A percentile compares a stretch with the other conserved stretches of the same genome.
Conservation (phyloP, 1,140 invertebrate species). For the Caenorhabditis briggsae region DNA sequence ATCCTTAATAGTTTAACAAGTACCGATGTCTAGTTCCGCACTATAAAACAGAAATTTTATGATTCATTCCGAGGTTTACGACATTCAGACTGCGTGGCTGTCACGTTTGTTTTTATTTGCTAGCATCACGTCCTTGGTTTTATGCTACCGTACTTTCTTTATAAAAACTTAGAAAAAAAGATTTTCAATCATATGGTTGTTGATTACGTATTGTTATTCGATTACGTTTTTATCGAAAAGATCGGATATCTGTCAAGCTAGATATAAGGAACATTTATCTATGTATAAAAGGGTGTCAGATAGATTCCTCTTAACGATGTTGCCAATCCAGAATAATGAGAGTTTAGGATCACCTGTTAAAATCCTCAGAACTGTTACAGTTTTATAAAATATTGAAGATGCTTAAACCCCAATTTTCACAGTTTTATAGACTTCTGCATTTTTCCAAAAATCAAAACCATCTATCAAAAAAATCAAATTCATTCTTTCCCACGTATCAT, state of each 20-base stretch:
- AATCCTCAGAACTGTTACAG: background rate
- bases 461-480: background rate
- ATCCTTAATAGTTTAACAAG: slow-evolving; percentile 31
- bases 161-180: background rate
- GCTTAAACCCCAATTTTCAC: background rate
- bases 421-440: background rate
- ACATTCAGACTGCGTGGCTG: background rate
- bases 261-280: background rate
- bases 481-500: background rate
- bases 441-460: background rate
- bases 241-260: background rate
- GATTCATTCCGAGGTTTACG: slow-evolving; percentile 15
- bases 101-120: background rate
- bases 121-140: background rate
- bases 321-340: slow-evolving; percentile 11
- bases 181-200: background rate
- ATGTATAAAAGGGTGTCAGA: background rate
- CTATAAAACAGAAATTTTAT: background rate
- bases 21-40: slow-evolving; percentile 18
- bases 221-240: background rate
- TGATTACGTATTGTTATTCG: background rate
- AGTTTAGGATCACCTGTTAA: background rate
- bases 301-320: background rate
- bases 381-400: background rate
- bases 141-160: background rate